A percentile compares a stretch with the other conserved stretches of the same genome.
Evolutionary conservation across 2,888 invertebrate genomes (phyloP).

Genomic region (Parochlus steinenii): DNA sequence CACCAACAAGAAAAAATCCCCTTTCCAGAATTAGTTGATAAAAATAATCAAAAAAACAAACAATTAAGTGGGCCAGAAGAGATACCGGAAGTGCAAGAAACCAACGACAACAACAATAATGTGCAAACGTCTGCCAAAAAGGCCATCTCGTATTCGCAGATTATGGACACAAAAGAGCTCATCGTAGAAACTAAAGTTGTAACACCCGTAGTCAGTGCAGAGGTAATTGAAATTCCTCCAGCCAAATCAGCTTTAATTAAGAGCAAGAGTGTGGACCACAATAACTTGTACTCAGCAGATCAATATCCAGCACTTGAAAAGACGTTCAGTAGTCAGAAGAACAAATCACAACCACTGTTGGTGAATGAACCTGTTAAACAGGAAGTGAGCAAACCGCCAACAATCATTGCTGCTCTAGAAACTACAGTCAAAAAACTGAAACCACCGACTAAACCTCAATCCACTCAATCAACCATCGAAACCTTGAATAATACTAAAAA

Average conservation of each 20-base stretch:
- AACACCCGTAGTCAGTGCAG: too few relatives aligned
- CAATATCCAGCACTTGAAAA: conserved; percentile 33
- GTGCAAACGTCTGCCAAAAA: not conserved
- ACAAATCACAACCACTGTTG: too few relatives aligned
- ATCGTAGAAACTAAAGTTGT: too few relatives aligned
- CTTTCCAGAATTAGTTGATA: conserved; percentile 13
- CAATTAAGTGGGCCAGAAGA: conserved; percentile 13
- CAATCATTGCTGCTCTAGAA: conserved; percentile 14
- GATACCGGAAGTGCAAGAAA: not conserved
- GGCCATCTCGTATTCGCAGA: too few relatives aligned
- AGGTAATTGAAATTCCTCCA: too few relatives aligned
- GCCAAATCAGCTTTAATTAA: conserved; percentile 17
- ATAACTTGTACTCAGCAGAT: conserved; percentile 24
- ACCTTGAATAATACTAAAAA: not conserved
- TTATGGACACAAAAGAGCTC: too few relatives aligned
- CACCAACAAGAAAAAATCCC: conserved; percentile 4
- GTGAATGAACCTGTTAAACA: too few relatives aligned
- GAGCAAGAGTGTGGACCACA: conserved; percentile 29
- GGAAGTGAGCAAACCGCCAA: too few relatives aligned
- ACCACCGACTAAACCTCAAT: conserved; percentile 16
- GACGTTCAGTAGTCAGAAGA: conserved; percentile 27
- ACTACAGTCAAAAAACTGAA: conserved; percentile 18
- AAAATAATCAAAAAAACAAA: conserved; percentile 15
- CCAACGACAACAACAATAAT: conserved; percentile 5
- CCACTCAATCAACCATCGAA: conserved; percentile 15